Evolutionary conservation across 2,113 vertebrate species (phyloP).

Genomic region (Sinocyclocheilus maitianheensis): DNA sequence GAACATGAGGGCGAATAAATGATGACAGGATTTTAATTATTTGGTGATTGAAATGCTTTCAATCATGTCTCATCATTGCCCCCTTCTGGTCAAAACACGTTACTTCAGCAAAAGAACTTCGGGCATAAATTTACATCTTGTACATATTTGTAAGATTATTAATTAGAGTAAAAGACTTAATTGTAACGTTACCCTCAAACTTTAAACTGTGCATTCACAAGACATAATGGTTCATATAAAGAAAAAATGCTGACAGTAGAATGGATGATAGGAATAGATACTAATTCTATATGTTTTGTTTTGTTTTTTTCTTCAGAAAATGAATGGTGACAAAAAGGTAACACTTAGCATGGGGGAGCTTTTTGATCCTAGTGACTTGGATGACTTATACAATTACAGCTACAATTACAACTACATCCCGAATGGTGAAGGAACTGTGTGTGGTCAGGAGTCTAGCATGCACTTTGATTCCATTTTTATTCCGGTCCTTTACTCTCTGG

Average conservation of each 20-base stretch:
- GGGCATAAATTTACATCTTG: too few species aligned
- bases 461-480: slow-evolving; percentile 75
- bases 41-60: neutral
- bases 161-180: neutral
- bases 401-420: too few species aligned
- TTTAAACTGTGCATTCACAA: neutral
- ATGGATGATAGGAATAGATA: neutral
- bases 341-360: too few species aligned
- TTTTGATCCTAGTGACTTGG: too few species aligned
- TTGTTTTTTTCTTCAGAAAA: slow-evolving; percentile 17
- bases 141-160: too few species aligned
- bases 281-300: too few species aligned
- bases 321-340: fast-evolving
- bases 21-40: neutral
- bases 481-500: slow-evolving; percentile 76
- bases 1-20: neutral
- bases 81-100: neutral
- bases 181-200: neutral
- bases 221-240: too few species aligned
- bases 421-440: slow-evolving; percentile 42
- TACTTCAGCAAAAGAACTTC: too few species aligned
- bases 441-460: slow-evolving; percentile 54
- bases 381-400: too few species aligned
- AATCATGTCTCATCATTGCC: neutral
- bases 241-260: too few species aligned